Evolutionary conservation across 2,888 invertebrate species (phyloP), one percentile per base, ranked within the genome.

Genomic region (Limnephilus auricula): DNA sequence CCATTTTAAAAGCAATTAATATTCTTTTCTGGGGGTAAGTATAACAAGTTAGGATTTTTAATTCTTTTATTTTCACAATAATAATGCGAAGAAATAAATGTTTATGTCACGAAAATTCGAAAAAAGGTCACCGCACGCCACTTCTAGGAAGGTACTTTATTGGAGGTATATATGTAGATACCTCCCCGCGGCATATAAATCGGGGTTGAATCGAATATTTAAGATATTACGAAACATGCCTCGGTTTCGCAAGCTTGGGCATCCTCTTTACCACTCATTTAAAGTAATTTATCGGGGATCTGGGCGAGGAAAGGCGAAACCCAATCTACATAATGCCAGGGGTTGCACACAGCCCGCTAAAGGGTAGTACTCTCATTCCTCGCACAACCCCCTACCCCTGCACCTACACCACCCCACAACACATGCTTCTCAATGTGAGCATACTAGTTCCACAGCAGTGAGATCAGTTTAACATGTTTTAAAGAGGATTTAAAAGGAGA

Each of bases 281-380:
- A 92, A 91, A 92, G 92, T 92, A 91, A 92, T 92, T 92, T 92
- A 92, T 92, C 89, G 91, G 89, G 65, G 89, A 78, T 85, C 91
- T 85, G 88, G 88, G 92, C 83, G 90, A 65, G 82, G 89, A 92
- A 84, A 91, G 89, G 89, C 85, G 89, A 89, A 89, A 89, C 89
- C 84, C 92, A 92, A 92, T 92, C 91, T 92, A 86, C 92, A 92
- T 92, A 92, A 92, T 92, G 92, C 90, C 80, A 32, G 91, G 90
- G 90, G 83, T 90, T 50, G 84, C 37, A 25, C 9, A 32, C 79
- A 78, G 80, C 90, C 78, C 82, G 79, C 37, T 80, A 80, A 31
- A 90, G 79, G 90, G 91, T 37, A 40, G 85, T 30, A 90, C 85
- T 86, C 80, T 65, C 65, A 9, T 9, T 65, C 25, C 65, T 65